phyloP scores from a whole-genome alignment of 2,888 invertebrate species.

The Nesidiocoris tenuis region DNA sequence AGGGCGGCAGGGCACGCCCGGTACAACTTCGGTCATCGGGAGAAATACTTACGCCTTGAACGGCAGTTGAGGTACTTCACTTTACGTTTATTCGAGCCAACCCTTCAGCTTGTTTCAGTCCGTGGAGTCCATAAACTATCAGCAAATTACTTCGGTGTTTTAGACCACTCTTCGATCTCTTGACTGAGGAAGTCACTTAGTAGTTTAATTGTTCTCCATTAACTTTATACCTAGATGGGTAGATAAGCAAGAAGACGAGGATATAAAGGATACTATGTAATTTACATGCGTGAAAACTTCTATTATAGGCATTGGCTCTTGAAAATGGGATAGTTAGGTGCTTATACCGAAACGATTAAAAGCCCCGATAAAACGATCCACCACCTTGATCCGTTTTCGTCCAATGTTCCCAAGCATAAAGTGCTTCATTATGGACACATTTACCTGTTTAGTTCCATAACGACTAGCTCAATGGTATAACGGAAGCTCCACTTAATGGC shows the following conservation, averaged over 20 bases:
- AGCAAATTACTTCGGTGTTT: conserved; percentile 20
- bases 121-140: conserved; percentile 11
- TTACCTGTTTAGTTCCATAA: neutral
- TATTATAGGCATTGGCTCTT: too few species aligned
- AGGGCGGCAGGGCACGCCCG: too few species aligned
- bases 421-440: neutral
- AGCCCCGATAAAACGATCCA: neutral
- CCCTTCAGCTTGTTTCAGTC: too few species aligned
- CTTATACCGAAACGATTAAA: neutral
- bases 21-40: too few species aligned
- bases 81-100: too few species aligned
- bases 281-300: conserved; percentile 25
- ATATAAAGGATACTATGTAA: too few species aligned
- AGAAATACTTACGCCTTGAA: too few species aligned
- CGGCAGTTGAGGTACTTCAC: too few species aligned
- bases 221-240: neutral
- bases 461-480: neutral
- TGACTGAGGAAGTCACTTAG: conserved; percentile 31
- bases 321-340: neutral
- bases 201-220: conserved; percentile 31
- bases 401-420: neutral
- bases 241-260: neutral
- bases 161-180: neutral
- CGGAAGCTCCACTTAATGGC: too few species aligned
- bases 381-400: neutral